Conservation (phyloP, 2,888 invertebrate species). For the Iphiclides podalirius region DNA sequence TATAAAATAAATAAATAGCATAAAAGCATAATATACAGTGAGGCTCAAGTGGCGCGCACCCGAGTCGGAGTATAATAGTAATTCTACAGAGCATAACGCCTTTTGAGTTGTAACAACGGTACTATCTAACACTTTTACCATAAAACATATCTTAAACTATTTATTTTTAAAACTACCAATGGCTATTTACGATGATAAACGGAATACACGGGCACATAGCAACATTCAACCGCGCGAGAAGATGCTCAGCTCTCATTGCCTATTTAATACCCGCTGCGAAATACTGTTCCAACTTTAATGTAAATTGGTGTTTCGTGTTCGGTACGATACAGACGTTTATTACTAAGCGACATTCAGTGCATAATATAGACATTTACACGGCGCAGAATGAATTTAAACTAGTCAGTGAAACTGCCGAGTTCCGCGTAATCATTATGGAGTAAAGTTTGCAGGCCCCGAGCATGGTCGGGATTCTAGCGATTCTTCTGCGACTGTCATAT, state of each 20-base stretch:
- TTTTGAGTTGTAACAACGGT: too few relatives aligned
- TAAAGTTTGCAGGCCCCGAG: conserved; percentile 8
- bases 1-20: too few relatives aligned
- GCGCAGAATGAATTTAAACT: conserved; percentile 18
- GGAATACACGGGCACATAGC: too few relatives aligned
- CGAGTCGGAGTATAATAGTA: too few relatives aligned
- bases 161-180: too few relatives aligned
- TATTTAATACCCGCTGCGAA: conserved; percentile 11
- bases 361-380: conserved; percentile 18
- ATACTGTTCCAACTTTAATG: conserved; percentile 16
- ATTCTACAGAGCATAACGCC: too few relatives aligned
- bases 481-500: background rate
- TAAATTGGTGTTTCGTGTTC: conserved; percentile 20
- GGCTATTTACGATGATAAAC: too few relatives aligned
- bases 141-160: too few relatives aligned
- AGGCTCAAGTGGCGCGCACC: too few relatives aligned
- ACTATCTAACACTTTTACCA: too few relatives aligned
- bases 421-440: conserved; percentile 6
- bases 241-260: conserved; percentile 12
- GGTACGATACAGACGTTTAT: conserved; percentile 13
- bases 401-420: conserved; percentile 9
- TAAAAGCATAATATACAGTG: too few relatives aligned
- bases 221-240: too few relatives aligned
- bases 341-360: conserved; percentile 17
- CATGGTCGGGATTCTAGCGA: conserved; percentile 3